Base-by-base conservation (phyloP, 2,888 invertebrate species). In the Plemyria rubiginata region DNA sequence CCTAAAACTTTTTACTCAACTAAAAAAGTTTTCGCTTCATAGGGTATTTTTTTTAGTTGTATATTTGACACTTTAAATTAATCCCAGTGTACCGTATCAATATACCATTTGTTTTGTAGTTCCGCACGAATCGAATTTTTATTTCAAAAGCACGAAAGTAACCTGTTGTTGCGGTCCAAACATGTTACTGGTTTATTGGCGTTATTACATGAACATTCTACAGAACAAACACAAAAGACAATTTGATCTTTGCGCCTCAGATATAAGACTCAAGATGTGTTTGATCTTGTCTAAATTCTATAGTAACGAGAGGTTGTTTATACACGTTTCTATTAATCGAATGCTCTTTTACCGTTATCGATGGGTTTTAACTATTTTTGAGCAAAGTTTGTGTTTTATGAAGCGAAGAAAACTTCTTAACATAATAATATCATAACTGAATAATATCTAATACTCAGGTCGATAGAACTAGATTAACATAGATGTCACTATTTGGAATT, bases 121-220 rank as follows among this genome's bases (percentile, higher is more conserved):
- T 77, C 65, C 41, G 57, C 61, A 63, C 48, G 60, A 70, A 73
- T 72, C 72, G 71, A 72, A 72, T 81, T 81, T 76, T 80, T 79
- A 77, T 81, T 79, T 78, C 74, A 74, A 79, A 79, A 77, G 69
- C 70, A 68, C 65, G 70, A 71, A 68, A 71, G 74, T 75, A 78
- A 81, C 81, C 77, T 71, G 81, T 79, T 81, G 78, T 77, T 74
- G 77, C 79, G 72, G 74, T 72, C 73, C 70, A 66, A 66, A 74
- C 71, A 62, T 74, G 74, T 65, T 68, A 70, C 65, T 69, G 57
- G 64, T 49, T 70, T 71, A 74, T 70, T 70, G 72, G 74, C 65
- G 69, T 67, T 67, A 68, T 75, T 74, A 74, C 49, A 57, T 54
- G 53, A 60, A 60, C 62, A 65, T 62, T 50, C 50, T 60, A 62